Conservation (phyloP, 2,797 vertebrate genomes). For the Cyclura pinguis region DNA sequence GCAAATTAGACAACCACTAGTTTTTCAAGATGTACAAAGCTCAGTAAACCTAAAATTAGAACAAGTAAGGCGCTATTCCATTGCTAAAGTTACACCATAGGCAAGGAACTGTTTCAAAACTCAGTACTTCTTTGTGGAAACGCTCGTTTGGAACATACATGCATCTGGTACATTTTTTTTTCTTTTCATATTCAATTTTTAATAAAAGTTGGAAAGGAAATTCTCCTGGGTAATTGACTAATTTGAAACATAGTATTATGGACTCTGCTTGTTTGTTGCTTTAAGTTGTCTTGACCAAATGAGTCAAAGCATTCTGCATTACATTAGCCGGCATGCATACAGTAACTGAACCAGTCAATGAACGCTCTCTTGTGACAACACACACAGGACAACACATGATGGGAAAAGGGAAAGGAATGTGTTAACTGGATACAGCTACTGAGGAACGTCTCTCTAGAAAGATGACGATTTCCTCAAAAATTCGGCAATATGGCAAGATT, state of each 20-base stretch:
- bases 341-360: constrained; percentile 63
- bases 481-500: constrained; percentile 57
- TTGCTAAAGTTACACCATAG: constrained; percentile 21
- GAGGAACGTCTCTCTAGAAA: constrained; percentile 70
- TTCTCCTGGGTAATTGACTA: constrained; percentile 3
- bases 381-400: constrained; percentile 67
- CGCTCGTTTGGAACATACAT: not conserved
- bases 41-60: not conserved
- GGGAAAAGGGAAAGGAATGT: constrained; percentile 68
- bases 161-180: constrained; percentile 30
- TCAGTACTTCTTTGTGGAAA: not conserved
- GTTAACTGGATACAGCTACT: constrained; percentile 65
- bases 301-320: constrained; percentile 66
- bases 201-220: constrained; percentile 26
- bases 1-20: not conserved
- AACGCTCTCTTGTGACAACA: constrained; percentile 65
- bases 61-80: not conserved
- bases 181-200: constrained; percentile 44
- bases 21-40: not conserved
- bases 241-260: constrained; percentile 52
- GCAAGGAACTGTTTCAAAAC: not conserved
- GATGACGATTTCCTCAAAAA: constrained; percentile 57
- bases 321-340: constrained; percentile 67
- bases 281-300: constrained; percentile 62
- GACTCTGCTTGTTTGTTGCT: constrained; percentile 66